Conservation (phyloP, 2,113 vertebrate species). For the Hepsetus odoe region DNA sequence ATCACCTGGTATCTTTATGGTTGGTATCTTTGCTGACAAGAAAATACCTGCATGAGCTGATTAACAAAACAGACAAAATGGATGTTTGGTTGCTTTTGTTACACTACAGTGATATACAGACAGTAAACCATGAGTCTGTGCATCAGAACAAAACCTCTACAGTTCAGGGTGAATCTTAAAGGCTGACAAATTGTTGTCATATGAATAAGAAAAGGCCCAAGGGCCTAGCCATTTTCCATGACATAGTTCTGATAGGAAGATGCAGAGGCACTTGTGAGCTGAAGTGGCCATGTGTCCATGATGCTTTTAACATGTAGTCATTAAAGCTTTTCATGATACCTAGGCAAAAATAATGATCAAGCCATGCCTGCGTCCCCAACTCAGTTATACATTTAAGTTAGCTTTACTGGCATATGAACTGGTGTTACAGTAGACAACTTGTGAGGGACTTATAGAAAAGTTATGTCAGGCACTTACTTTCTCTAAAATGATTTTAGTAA, state of each 20-base stretch:
- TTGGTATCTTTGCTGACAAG: neutral
- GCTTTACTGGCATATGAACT: neutral
- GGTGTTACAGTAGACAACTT: neutral
- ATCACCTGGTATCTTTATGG: too few species aligned
- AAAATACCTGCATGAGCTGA: neutral
- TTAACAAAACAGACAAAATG: neutral
- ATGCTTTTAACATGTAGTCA: conserved; percentile 41
- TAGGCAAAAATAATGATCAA: conserved; percentile 10
- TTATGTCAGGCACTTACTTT: too few species aligned
- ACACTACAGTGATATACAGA: neutral
- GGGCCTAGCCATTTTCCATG: conserved; percentile 27
- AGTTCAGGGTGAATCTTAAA: conserved; percentile 14
- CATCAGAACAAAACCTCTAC: conserved; percentile 25
- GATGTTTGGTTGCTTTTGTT: conserved; percentile 1
- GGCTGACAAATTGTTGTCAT: conserved; percentile 14
- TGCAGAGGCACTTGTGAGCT: conserved; percentile 26
- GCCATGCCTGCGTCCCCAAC: neutral
- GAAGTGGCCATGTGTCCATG: conserved; percentile 32
- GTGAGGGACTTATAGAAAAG: too few species aligned
- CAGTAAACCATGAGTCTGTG: neutral
- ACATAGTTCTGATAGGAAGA: conserved; percentile 24
- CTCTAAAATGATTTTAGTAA: too few species aligned
- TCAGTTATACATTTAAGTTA: neutral
- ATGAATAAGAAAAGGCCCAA: conserved; percentile 9
- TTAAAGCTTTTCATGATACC: conserved; percentile 34